Percentiles rank a stretch among this genome's conserved stretches.
These are phyloP conservation scores for Todiramphus saurophagus DNA, from an alignment of 2,113 vertebrate genomes.

Conservation along the genomic window DNA sequence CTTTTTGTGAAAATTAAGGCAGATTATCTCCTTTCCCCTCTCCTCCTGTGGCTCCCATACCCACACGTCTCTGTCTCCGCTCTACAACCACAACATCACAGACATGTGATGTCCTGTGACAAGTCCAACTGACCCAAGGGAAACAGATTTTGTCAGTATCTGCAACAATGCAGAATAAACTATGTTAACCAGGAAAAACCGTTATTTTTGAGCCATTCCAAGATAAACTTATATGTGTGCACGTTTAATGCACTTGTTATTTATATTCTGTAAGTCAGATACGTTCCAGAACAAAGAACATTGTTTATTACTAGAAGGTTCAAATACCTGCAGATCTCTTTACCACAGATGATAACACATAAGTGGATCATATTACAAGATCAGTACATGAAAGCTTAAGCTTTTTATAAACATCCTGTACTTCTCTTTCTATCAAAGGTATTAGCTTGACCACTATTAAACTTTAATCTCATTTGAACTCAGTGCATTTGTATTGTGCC, in stretches of 20 bases:
- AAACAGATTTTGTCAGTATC: neutral
- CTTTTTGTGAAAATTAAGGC: rapidly evolving
- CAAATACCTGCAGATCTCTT: neutral
- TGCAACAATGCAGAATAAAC: neutral
- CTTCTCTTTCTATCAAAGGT: neutral
- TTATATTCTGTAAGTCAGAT: neutral
- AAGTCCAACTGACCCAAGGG: neutral
- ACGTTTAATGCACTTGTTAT: neutral
- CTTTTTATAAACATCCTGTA: neutral
- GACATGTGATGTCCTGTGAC: neutral
- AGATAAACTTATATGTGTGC: neutral
- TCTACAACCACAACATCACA: neutral
- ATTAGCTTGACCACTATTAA: neutral
- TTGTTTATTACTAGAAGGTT: neutral
- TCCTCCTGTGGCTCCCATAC: neutral
- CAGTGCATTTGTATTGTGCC: neutral
- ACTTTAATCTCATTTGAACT: neutral
- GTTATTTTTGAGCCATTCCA: neutral
- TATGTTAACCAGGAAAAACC: neutral
- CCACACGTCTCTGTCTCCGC: neutral
- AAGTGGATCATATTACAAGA: neutral
- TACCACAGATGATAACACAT: neutral
- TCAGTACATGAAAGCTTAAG: neutral
- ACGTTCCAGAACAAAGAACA: neutral
- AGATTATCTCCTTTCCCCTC: neutral